Conservation (phyloP, 2,888 invertebrate genomes). For the Lithophane ornitopus region DNA sequence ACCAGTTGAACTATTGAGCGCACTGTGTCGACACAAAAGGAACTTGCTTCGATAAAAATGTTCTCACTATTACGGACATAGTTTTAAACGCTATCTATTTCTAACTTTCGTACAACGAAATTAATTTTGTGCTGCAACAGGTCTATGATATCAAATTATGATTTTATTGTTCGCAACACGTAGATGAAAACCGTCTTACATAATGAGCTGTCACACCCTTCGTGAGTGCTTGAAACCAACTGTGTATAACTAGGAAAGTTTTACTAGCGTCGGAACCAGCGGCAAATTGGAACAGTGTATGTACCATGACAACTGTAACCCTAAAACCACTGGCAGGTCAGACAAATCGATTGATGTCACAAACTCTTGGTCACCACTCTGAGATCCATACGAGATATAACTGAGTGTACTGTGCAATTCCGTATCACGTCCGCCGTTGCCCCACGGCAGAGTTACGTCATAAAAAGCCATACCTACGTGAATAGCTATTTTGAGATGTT, state of each 20-base stretch:
- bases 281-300: constrained; percentile 31
- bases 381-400: constrained; percentile 45
- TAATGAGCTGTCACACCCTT: neutral
- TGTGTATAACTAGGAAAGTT: constrained; percentile 34
- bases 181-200: neutral
- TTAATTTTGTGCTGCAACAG: constrained; percentile 13
- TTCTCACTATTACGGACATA: neutral
- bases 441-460: constrained; percentile 75
- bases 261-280: constrained; percentile 12
- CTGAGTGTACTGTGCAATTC: constrained; percentile 31
- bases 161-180: neutral
- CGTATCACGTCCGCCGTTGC: constrained; percentile 39
- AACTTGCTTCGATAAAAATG: constrained; percentile 15
- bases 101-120: neutral
- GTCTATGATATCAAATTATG: neutral
- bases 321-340: constrained; percentile 22
- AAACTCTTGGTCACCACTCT: constrained; percentile 40
- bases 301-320: constrained; percentile 13
- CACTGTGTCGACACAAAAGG: constrained; percentile 1
- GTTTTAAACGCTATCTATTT: neutral
- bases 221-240: constrained; percentile 17
- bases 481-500: constrained; percentile 83
- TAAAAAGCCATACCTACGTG: constrained; percentile 75
- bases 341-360: constrained; percentile 39
- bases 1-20: constrained; percentile 7